Conservation (phyloP, 2,888 invertebrate genomes). For the Hypercompe scribonia region DNA sequence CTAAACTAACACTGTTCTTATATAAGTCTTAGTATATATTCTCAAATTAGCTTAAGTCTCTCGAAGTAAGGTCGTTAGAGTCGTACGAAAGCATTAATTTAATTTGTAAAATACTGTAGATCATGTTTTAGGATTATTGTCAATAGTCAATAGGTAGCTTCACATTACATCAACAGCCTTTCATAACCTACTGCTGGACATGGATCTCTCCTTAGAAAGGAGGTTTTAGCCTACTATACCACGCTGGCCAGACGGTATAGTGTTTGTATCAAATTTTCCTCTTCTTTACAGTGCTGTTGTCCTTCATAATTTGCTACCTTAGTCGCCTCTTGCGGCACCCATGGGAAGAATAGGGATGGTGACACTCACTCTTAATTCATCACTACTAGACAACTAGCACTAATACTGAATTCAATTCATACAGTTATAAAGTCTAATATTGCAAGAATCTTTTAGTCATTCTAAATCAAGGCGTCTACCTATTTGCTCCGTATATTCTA, state of each 20-base stretch:
- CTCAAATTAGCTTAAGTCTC: background rate
- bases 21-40: background rate
- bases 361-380: background rate
- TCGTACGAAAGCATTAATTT: no score
- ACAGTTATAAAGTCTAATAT: background rate
- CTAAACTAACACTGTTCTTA: background rate
- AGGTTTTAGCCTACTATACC: no score
- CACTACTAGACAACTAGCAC: background rate
- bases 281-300: no score
- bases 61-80: background rate
- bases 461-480: background rate
- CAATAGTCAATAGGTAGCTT: background rate
- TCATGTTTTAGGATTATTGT: background rate
- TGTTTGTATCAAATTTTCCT: no score
- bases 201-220: no score
- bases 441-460: background rate
- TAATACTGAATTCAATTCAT: background rate
- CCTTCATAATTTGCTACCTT: no score
- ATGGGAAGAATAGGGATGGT: no score
- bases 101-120: no score
- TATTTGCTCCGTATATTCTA: background rate
- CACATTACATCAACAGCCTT: no score
- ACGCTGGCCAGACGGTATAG: no score
- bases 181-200: no score
- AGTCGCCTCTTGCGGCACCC: no score